Evolutionary conservation across 1,140 invertebrate genomes (phyloP).

Genomic region (Drosophila willistoni): DNA sequence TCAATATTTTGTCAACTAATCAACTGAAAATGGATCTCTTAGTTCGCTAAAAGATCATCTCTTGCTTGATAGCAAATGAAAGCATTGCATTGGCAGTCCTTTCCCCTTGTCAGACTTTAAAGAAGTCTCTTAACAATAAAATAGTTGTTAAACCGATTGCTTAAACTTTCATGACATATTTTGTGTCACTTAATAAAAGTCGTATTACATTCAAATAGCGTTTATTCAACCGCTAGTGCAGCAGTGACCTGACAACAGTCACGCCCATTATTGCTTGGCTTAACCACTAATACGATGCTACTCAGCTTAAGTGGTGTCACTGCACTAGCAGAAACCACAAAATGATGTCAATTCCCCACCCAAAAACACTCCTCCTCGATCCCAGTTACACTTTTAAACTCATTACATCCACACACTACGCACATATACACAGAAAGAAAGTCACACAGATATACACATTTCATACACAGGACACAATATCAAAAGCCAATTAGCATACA

Average conservation of each 20-base stretch:
- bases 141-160: background rate
- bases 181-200: constrained; percentile 1
- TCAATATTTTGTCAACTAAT: no score
- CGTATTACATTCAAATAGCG: constrained; percentile 8
- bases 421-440: constrained; percentile 12
- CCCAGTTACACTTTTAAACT: constrained; percentile 33
- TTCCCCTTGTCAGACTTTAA: no score
- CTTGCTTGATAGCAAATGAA: no score
- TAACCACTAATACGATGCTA: constrained; percentile 12
- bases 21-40: no score
- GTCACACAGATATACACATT: constrained; percentile 15
- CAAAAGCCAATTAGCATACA: constrained; percentile 82
- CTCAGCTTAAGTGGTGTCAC: constrained; percentile 10
- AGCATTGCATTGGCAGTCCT: no score
- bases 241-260: constrained; percentile 10
- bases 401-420: constrained; percentile 41
- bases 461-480: constrained; percentile 58
- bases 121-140: no score
- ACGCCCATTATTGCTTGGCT: constrained; percentile 13
- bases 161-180: background rate
- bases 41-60: no score
- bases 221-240: background rate
- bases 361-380: background rate
- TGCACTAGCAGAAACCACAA: constrained; percentile 19
- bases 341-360: constrained; percentile 47